These are phyloP conservation scores for Ptilodon capucinus DNA, from an alignment of 2,888 invertebrate genomes.

Conservation along the genomic window DNA sequence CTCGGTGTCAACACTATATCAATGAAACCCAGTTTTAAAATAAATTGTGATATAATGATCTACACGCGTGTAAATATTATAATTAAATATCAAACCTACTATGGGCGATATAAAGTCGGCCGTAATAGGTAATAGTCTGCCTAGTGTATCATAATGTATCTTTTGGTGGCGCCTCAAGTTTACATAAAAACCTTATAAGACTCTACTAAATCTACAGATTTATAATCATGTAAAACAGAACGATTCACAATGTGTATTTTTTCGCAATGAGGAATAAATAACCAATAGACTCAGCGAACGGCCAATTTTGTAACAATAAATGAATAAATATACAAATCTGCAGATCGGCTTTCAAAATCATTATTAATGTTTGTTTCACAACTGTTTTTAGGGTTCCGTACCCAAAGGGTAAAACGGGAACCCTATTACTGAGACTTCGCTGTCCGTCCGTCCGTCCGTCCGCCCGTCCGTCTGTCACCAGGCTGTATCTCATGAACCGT, in stretches of 20 bases:
- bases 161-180: slow-evolving; percentile 3
- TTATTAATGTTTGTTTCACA: slow-evolving; percentile 20
- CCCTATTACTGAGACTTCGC: too few relatives aligned
- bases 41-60: slow-evolving; percentile 19
- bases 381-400: too few relatives aligned
- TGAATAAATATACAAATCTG: slow-evolving; percentile 33
- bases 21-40: slow-evolving; percentile 42
- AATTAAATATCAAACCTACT: too few relatives aligned
- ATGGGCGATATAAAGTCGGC: too few relatives aligned
- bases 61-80: too few relatives aligned
- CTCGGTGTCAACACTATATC: slow-evolving; percentile 41
- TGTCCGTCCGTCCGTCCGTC: too few relatives aligned
- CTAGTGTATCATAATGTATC: too few relatives aligned
- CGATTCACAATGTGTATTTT: slow-evolving; percentile 17
- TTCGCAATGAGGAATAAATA: slow-evolving; percentile 36
- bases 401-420: too few relatives aligned
- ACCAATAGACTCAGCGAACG: slow-evolving; percentile 25
- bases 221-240: slow-evolving; percentile 26
- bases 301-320: slow-evolving; percentile 35
- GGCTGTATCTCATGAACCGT: too few relatives aligned
- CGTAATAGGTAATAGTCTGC: too few relatives aligned
- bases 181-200: slow-evolving; percentile 27
- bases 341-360: slow-evolving; percentile 33
- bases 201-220: slow-evolving; percentile 21
- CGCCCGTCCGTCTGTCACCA: too few relatives aligned